Evolutionary conservation across 30 jellyfish, hydroid and myxozoan species (phyloP), one percentile per base, ranked within the genome.

Genomic region (Cassiopea andromeda): DNA sequence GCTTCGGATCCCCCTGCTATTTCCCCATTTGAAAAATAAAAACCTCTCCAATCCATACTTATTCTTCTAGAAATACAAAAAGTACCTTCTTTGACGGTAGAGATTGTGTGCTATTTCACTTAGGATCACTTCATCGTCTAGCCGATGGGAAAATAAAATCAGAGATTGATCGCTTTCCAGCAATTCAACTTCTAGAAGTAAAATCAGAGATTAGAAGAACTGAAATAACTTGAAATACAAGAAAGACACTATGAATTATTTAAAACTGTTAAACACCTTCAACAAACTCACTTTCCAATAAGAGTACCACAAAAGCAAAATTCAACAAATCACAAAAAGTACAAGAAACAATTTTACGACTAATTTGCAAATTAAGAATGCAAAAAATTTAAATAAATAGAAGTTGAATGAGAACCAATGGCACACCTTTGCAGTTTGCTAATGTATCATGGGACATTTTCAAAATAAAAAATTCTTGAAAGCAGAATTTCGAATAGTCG

Each of bases 31-130:
- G 2, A 0, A 12, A 1, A 2, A 47, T 10, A 43, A 54, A 10
- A 3, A 54, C 12, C 64, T 54, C 12, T 54, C 12, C 7, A 54
- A 54, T 3, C 64, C 12, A 0, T 3, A 3, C 12, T 3, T 54
- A 54, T 54, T 54, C 12, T 10, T 54, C 7, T 54, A 6, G 7
- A 54, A 54, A 54, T 27, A 54, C 12, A 54, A 0, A 10, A 54
- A 54, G 14, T 73, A 83, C 92, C 92, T 83, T 18, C 64, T 81
- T 49, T 73, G 87, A 15, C 59, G 69, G 66, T 72, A 85, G 7
- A 85, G 86, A 43, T 72, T 6, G 27, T 54, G 73, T n/a, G 92
- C 92, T 1, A 85, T 38, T 43, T 85, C 92, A 12, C 43, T 59
- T 61, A 85, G 70, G 9, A 85, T 18, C 80, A 47, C 44, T 48